These are phyloP conservation scores for Sterna hirundo DNA, from an alignment of 2,113 vertebrate species.

Conservation along the genomic window DNA sequence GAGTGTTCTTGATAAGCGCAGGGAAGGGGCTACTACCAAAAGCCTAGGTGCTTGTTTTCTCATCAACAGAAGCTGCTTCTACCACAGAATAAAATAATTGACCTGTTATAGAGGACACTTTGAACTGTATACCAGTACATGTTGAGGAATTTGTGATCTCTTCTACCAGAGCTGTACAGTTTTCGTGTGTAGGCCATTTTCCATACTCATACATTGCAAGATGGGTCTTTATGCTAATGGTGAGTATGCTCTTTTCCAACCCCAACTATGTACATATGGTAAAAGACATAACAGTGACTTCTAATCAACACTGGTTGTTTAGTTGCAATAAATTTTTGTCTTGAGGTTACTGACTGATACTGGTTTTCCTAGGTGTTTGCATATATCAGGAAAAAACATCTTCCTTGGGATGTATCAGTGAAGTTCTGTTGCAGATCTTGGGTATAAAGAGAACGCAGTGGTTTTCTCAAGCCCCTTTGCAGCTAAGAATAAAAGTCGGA, in stretches of 20 bases:
- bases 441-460: not conserved
- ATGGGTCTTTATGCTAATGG: not conserved
- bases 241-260: not conserved
- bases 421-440: not conserved
- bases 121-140: not conserved
- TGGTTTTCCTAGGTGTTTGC: not conserved
- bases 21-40: not conserved
- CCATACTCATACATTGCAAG: not conserved
- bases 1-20: not conserved
- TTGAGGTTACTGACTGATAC: not conserved
- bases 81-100: not conserved
- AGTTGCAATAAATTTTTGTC: not conserved
- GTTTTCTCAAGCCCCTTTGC: not conserved
- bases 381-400: not conserved
- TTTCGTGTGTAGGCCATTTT: not conserved
- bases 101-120: not conserved
- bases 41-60: not conserved
- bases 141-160: not conserved
- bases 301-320: not conserved
- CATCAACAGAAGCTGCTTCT: not conserved
- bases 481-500: not conserved
- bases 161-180: not conserved
- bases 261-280: not conserved
- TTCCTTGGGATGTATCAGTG: not conserved
- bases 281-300: not conserved